Base-by-base conservation (phyloP, 2,113 vertebrate genomes). In the Channa argus region DNA sequence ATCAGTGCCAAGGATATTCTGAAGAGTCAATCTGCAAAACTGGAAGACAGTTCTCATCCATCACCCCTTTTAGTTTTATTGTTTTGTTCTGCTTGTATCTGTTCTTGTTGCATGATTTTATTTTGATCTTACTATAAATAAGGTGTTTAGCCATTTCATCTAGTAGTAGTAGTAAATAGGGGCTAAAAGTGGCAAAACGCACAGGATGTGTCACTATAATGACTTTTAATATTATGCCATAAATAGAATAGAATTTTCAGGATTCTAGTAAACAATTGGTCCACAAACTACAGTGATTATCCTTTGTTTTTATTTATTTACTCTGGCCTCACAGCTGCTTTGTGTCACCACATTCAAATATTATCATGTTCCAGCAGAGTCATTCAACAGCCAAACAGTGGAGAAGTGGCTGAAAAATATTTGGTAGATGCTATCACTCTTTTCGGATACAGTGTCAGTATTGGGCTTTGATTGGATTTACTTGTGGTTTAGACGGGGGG, bases 401-500 rank as follows among this genome's bases (percentile, higher is more conserved):
- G 36, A 49, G 38, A 51, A 63, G 51, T 45, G 10, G 34, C 10
- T 11, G 37, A 36, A 15, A 34, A 37, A n/a, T 50, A 44, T 63
- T 68, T 73, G 63, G 56, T 51, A 63, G 70, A 56, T 62, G 62
- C 61, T 78, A 38, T 46, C 75, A 12, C 10, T 51, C 11, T 41
- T 53, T 10, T 5, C 49, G 55, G 49, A 24, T 33, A 2, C 8
- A 41, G 45, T 63, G 77, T 63, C 59, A 59, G 0, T 46, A 33
- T 13, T 68, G 63, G 24, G 65, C 53, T 81, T 70, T 63, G 59
- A 55, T 51, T 47, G 14, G 51, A 80, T 56, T 45, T 46, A 62
- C 36, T 34, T 12, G 38, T 41, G 7, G 39, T 56, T 51, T 7
- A 6, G 11, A 14, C 8, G n/a, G 55, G 11, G 43, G 3, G 5